Evolutionary conservation across 35 echinoderm and acorn worm species (phyloP).

Genomic region (Patiria miniata): DNA sequence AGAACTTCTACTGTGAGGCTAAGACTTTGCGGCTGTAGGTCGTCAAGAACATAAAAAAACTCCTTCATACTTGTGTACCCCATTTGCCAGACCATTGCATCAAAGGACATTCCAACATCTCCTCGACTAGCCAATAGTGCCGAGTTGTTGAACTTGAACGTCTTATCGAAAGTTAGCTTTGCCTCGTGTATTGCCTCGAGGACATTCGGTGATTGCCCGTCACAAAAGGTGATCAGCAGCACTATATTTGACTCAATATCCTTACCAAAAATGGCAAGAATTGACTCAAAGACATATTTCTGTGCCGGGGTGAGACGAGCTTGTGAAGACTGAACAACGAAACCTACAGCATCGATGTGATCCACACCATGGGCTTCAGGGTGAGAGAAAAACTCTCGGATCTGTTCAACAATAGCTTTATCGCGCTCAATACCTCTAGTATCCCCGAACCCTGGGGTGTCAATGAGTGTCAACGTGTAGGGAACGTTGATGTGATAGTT

Average conservation of each 20-base stretch:
- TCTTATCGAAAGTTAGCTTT: conserved; percentile 30
- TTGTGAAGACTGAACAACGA: conserved; percentile 55
- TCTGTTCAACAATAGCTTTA: conserved; percentile 29
- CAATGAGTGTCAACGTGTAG: conserved; percentile 59
- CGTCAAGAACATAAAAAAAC: conserved; percentile 1
- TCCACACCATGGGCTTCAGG: conserved; percentile 18
- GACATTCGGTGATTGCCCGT: conserved; percentile 57
- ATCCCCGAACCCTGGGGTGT: conserved; percentile 63
- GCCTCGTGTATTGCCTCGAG: conserved; percentile 52
- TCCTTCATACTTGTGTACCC: conserved; percentile 1
- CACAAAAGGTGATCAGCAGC: conserved; percentile 60
- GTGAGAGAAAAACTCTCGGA: conserved; percentile 29
- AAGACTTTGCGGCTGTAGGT: conserved; percentile 27
- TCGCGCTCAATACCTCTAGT: conserved; percentile 36
- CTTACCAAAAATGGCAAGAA: conserved; percentile 57
- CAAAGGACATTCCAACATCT: conserved; percentile 12
- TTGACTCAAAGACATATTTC: conserved; percentile 60
- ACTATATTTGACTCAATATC: conserved; percentile 65
- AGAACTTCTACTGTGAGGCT: background rate
- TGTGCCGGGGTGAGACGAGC: conserved; percentile 53
- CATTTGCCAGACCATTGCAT: conserved; percentile 69
- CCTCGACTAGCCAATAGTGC: conserved; percentile 38
- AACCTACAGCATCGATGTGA: conserved; percentile 64
- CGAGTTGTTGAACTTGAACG: conserved; percentile 74
- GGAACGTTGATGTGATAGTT: conserved; percentile 17